Base-by-base conservation (phyloP, 2,797 vertebrate genomes). In the Tiaroga cobitis region DNA sequence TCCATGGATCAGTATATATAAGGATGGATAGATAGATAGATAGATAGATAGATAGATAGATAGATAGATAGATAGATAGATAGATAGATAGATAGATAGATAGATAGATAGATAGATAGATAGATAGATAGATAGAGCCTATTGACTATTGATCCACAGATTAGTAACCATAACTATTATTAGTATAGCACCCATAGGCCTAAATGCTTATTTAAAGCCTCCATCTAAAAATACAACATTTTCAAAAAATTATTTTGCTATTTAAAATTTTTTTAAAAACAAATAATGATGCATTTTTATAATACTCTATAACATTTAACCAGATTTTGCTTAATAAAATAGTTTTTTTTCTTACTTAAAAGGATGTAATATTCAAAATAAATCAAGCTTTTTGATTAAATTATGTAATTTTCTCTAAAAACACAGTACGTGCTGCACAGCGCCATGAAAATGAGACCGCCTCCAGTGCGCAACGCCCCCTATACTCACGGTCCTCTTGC, bases 401-500 rank as follows among this genome's bases (percentile, higher is more conserved):
- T 8, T 8, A 29, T 59, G 24, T 15, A 21, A 9, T 19, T 49
- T 16, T 39, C 39, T 43, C 19, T 32, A 32, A 65, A 26, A 61
- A 63, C 24, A 37, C 32, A 37, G 19, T 83, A 72, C 51, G 65
- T 70, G 51, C 3, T 24, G 10, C 61, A 16, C 56, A 43, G 54
- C 32, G 26, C 75, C 43, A 49, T 32, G 49, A 46, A 70, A 59
- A 37, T 51, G 54, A 51, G 49, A 70, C 49, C 82, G 46, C 75
- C 83, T 70, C 37, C 39, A 43, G n/a, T 21, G 77, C 21, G 13
- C 87, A 59, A 85, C 87, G 83, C 87, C 87, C 80, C 80, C 83
- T 37, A n/a, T n/a, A 69, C 56, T 49, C 69, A 24, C 16, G 13
- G 75, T 65, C 67, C 67, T 74, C 70, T 34, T 73, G 75, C 24